Conservation (phyloP, 2,797 vertebrate genomes). For the Nannoperca australis region DNA sequence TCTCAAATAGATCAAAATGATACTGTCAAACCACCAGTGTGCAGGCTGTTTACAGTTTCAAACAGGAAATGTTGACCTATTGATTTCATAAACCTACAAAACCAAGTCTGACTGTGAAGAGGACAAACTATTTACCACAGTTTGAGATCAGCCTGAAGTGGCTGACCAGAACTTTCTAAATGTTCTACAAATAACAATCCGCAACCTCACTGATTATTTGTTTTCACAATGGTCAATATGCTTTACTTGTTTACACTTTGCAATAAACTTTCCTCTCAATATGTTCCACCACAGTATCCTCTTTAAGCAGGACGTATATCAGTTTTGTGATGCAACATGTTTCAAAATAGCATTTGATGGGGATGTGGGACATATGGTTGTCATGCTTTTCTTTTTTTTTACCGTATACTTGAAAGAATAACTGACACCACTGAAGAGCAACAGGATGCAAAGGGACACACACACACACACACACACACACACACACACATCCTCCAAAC, state of each 20-base stretch:
- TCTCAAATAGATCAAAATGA: constrained; percentile 10
- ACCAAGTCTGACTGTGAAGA: constrained; percentile 16
- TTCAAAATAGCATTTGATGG: neutral
- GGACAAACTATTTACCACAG: neutral
- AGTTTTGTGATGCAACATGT: neutral
- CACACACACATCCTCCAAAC: neutral
- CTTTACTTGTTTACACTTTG: constrained; percentile 8
- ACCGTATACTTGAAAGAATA: neutral
- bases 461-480: too few relatives aligned
- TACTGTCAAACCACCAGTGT: neutral
- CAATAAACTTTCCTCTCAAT: constrained; percentile 15
- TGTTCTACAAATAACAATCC: neutral
- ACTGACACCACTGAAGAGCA: constrained; percentile 1
- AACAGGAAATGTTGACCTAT: constrained; percentile 32
- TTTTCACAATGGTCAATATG: neutral
- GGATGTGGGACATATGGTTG: neutral
- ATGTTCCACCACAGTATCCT: neutral
- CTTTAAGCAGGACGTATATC: constrained; percentile 5
- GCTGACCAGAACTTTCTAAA: constrained; percentile 2
- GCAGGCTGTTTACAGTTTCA: constrained; percentile 41
- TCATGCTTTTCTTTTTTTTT: neutral
- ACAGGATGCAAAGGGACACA: neutral
- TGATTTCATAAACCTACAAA: constrained; percentile 30
- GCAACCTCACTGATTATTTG: neutral
- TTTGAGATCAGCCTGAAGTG: constrained; percentile 3